These are phyloP conservation scores for Heteromyza rotundicornis DNA, from an alignment of 2,888 invertebrate species.

Conservation along the genomic window DNA sequence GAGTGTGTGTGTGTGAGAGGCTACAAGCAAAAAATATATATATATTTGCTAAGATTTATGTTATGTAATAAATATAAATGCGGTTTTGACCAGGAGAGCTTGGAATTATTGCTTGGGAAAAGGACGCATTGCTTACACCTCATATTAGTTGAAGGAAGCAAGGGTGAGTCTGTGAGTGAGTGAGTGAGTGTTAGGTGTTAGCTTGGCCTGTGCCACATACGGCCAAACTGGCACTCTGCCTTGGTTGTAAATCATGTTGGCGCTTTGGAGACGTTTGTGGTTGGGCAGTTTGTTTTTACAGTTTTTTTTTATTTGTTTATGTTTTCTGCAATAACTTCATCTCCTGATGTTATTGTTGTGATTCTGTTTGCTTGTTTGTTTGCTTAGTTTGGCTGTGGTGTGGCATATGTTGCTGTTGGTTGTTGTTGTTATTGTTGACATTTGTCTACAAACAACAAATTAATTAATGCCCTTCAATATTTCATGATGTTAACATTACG, in stretches of 20 bases:
- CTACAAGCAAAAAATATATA: background rate
- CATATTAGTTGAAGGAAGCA: no score
- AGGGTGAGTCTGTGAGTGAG: no score
- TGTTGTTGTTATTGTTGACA: no score
- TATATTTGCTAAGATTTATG: background rate
- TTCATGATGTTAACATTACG: background rate
- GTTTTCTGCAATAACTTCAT: background rate
- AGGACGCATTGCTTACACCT: background rate
- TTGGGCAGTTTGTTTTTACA: background rate
- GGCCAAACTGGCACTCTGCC: no score
- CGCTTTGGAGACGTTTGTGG: background rate
- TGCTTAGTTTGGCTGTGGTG: no score
- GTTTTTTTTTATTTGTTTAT: background rate
- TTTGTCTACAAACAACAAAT: background rate
- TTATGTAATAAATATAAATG: conserved; percentile 9
- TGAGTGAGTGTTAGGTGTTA: no score
- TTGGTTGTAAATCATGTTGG: background rate
- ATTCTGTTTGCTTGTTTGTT: background rate
- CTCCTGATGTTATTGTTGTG: background rate
- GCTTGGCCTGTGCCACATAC: no score
- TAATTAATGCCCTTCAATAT: background rate
- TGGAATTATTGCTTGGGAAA: background rate
- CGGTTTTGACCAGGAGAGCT: conserved; percentile 5
- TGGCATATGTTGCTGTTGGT: no score
- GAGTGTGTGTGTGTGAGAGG: background rate